Evolutionary conservation across 2,113 vertebrate species (phyloP), one percentile per base, ranked within the genome.

Genomic region (Trematomus loennbergii): DNA sequence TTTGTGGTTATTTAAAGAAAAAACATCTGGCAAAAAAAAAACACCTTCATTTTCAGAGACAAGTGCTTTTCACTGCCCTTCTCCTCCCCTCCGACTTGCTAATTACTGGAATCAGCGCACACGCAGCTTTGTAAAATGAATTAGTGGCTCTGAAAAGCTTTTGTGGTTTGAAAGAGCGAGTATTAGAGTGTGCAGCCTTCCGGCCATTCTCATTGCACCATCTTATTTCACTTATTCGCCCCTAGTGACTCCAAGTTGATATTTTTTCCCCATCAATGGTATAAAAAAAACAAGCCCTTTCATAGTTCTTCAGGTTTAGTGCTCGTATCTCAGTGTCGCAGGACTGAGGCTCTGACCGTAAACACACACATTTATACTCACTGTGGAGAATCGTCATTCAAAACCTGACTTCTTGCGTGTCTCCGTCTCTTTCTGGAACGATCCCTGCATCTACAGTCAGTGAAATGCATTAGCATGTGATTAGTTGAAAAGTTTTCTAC

Each of bases 111-210:
- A 87, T 87, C 68, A 87, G 82, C 53, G 72, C 54, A 50, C 43
- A 78, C 71, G 54, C 66, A 64, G 82, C 88, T 91, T 89, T 84
- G 88, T 89, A 88, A 93, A 92, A 92, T 64, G 78, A 89, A 88
- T 91, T 88, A 91, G 90, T 88, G 91, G 91, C 71, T 86, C 78
- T 75, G 81, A 72, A 93, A 92, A 92, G 91, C 92, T 90, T 90
- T 90, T 91, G 88, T 93, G 92, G 93, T 92, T 86, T 87, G 82
- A 78, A 78, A 93, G 70, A 85, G 90, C 13, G 52, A 25, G 48
- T 84, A 72, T 85, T 87, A 78, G 64, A 60, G 79, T 53, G 59
- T 4, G 9, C 68, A 62, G 81, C 50, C 78, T 89, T 92, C 90
- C 87, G 83, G 89, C 66, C 79, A 49, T 68, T 75, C 71, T 63